A percentile compares a stretch with the other conserved stretches of the same genome.
These are phyloP conservation scores for Halictus ligatus DNA, from an alignment of 2,888 invertebrate genomes.

Conservation along the genomic window DNA sequence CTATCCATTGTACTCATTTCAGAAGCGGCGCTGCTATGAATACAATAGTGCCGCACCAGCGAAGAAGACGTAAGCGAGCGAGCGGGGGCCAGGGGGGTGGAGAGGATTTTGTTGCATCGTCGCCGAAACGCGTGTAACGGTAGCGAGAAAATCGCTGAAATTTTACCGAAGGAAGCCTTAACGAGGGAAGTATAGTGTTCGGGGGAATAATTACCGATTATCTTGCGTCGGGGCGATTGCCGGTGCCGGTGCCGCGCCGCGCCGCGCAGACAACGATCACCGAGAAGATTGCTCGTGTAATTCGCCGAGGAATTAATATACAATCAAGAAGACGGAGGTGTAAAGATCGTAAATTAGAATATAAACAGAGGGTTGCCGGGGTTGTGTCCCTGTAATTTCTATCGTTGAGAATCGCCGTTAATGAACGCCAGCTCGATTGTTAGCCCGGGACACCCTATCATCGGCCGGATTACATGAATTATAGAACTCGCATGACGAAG, in stretches of 20 bases:
- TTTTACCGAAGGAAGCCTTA: slow-evolving; percentile 9
- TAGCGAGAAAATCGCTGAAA: slow-evolving; percentile 22
- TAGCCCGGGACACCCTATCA: slow-evolving; percentile 26
- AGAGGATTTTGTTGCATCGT: background rate
- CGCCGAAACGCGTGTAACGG: slow-evolving; percentile 11
- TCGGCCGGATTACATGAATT: slow-evolving; percentile 39
- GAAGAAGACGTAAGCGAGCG: slow-evolving; percentile 49
- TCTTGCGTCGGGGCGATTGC: slow-evolving; percentile 29
- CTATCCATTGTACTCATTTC: slow-evolving; percentile 53
- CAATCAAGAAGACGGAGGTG: slow-evolving; percentile 35
- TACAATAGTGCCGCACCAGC: slow-evolving; percentile 47
- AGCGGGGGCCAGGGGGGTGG: background rate
- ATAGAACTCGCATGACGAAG: slow-evolving; percentile 21
- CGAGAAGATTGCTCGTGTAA: slow-evolving; percentile 30
- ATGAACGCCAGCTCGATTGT: slow-evolving; percentile 28
- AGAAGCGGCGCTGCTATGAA: slow-evolving; percentile 57
- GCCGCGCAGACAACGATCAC: slow-evolving; percentile 7
- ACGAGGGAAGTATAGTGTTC: slow-evolving; percentile 24
- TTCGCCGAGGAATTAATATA: slow-evolving; percentile 34
- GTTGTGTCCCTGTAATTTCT: slow-evolving; percentile 41
- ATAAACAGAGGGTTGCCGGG: background rate
- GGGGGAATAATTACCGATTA: slow-evolving; percentile 40
- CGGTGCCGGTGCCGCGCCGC: background rate
- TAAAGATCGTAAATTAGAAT: background rate
- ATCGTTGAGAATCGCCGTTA: slow-evolving; percentile 3